Conservation (phyloP, 2,888 invertebrate species). For the Acanthoscelides obtectus region DNA sequence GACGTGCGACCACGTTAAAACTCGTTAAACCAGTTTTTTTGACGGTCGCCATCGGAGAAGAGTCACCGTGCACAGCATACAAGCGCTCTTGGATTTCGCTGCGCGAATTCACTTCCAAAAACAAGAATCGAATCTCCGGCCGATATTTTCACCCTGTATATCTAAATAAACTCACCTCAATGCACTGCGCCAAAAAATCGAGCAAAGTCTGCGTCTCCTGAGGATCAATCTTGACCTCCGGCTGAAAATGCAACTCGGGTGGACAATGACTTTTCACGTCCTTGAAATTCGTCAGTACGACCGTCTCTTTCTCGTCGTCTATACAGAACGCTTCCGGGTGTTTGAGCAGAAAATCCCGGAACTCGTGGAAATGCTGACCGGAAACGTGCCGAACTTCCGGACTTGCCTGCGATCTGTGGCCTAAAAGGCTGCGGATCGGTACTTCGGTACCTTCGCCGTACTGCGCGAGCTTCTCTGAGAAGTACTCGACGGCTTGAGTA, state of each 20-base stretch:
- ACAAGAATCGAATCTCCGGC: too few species aligned
- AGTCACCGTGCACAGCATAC: too few species aligned
- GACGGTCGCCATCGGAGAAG: too few species aligned
- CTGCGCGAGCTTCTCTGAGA: slow-evolving; percentile 89
- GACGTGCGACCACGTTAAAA: too few species aligned
- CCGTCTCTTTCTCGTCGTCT: slow-evolving; percentile 73
- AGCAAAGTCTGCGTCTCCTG: slow-evolving; percentile 77
- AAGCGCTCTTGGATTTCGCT: too few species aligned
- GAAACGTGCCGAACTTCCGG: slow-evolving; percentile 96
- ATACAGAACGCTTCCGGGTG: slow-evolving; percentile 84
- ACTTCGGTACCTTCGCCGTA: slow-evolving; percentile 96
- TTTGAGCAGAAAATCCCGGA: slow-evolving; percentile 77
- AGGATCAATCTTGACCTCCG: slow-evolving; percentile 75
- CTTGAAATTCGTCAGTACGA: slow-evolving; percentile 60
- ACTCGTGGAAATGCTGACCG: slow-evolving; percentile 90
- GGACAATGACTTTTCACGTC: slow-evolving; percentile 52
- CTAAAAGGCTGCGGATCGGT: slow-evolving; percentile 92
- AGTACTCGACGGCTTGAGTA: slow-evolving; percentile 96
- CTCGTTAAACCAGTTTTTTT: too few species aligned
- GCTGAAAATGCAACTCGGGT: slow-evolving; percentile 66
- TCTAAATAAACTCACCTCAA: slow-evolving; percentile 53
- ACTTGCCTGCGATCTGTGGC: slow-evolving; percentile 93
- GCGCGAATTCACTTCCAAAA: too few species aligned
- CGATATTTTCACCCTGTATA: background rate
- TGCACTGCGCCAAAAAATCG: slow-evolving; percentile 74